Base-by-base conservation (phyloP, 2,113 vertebrate species). In the Formicarius rufipectus region DNA sequence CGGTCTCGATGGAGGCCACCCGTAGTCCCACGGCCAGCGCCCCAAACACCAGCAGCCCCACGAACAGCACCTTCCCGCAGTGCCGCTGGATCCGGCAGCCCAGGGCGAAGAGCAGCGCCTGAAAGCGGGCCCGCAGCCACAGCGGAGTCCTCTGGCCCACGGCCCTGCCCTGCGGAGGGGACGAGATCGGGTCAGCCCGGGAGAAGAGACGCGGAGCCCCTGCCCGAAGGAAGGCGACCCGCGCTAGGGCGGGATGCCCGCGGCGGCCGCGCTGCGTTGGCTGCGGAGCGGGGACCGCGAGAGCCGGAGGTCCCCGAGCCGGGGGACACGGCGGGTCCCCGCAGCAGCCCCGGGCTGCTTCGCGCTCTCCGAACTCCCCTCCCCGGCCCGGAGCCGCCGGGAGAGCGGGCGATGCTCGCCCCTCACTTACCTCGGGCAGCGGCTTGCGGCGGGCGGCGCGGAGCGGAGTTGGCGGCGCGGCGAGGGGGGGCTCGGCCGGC, bases 31-130 rank as follows among this genome's bases (percentile, higher is more conserved):
- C 98, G 33, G 99, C 99, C 96, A 99, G 98, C 85, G 99, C 99
- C 84, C 99, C 99, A 69, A 99, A 99, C 71, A 99, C 98, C 97
- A 99, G 97, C 93, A 99, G 98, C 96, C 99, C 99, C 82, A 99
- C 98, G 98, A 99, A 99, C 90, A 99, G 99, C 76, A 99, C 99
- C 98, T 99, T 99, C 95, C 99, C 99, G 97, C 99, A 99, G 97
- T 99, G 99, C 95, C 97, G 98, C 98, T 99, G 99, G 98, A 99
- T 99, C 97, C 98, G 98, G 95, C 99, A 99, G 95, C 99, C 99
- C 98, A 99, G 97, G 92, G 98, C 98, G 98, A 99, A 99, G 95
- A 99, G 99, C 94, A 99, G 98, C 95, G 98, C 98, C 98, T 99
- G 99, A 98, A 99, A 99, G 96, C 98, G 98, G 90, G 99, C 98